Evolutionary conservation across 2,113 vertebrate species (phyloP).

Genomic region (Tor tambroides): DNA sequence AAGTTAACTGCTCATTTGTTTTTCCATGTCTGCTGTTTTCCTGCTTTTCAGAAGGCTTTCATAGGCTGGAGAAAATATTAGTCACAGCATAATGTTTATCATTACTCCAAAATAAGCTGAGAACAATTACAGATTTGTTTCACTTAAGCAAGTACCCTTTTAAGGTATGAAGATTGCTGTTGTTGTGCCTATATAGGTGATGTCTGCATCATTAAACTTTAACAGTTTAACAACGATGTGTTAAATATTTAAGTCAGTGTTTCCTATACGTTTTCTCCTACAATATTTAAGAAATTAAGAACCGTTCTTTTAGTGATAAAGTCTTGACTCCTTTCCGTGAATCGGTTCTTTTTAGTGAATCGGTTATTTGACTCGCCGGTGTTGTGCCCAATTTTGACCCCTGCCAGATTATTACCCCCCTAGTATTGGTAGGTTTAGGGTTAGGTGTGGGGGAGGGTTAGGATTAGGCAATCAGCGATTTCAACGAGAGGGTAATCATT

Average conservation of each 20-base stretch:
- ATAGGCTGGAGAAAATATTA: not conserved
- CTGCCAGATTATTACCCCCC: too few species aligned
- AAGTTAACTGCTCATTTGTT: not conserved
- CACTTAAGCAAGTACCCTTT: not conserved
- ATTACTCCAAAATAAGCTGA: not conserved
- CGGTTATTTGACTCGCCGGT: not conserved
- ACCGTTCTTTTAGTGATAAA: not conserved
- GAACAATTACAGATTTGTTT: not conserved
- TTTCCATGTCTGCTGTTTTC: not conserved
- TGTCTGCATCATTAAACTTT: not conserved
- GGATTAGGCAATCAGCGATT: too few species aligned
- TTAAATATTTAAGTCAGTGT: not conserved
- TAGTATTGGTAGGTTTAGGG: too few species aligned
- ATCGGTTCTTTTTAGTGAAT: not conserved
- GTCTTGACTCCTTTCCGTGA: not conserved
- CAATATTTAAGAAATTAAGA: not conserved
- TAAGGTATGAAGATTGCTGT: not conserved
- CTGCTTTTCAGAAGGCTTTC: not conserved
- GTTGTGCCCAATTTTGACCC: too few species aligned
- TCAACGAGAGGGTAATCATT: too few species aligned
- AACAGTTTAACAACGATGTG: too few species aligned
- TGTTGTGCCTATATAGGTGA: not conserved
- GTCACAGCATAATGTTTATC: not conserved
- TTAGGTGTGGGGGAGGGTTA: too few species aligned
- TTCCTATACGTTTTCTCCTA: not conserved